Evolutionary conservation across 2,888 invertebrate species (phyloP).

Genomic region (Cheilosia pagana): DNA sequence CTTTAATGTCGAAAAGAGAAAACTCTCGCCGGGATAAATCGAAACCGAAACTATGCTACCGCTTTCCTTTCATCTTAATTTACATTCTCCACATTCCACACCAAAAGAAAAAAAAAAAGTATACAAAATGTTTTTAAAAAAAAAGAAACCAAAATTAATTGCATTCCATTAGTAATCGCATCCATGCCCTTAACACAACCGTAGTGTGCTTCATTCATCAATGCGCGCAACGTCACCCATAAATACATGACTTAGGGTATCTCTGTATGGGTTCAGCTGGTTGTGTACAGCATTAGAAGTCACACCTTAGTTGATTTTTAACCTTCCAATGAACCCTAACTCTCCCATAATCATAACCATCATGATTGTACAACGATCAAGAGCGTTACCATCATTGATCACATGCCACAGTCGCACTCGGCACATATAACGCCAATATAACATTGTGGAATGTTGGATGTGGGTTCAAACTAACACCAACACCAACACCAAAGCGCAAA

Average conservation of each 20-base stretch:
- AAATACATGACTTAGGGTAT: background rate
- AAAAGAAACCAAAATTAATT: conserved; percentile 58
- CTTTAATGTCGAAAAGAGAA: conserved; percentile 49
- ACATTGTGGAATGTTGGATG: conserved; percentile 71
- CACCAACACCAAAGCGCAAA: conserved; percentile 34
- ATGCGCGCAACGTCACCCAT: conserved; percentile 36
- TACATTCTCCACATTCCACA: conserved; percentile 62
- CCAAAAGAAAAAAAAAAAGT: conserved; percentile 7
- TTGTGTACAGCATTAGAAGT: conserved; percentile 61
- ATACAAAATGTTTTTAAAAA: conserved; percentile 6
- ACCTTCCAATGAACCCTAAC: conserved; percentile 74
- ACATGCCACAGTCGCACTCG: conserved; percentile 48
- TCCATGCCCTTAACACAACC: conserved; percentile 58
- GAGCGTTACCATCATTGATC: conserved; percentile 71
- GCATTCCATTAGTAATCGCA: conserved; percentile 66
- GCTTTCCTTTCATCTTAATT: conserved; percentile 66
- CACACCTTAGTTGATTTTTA: conserved; percentile 74
- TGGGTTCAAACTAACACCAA: conserved; percentile 62
- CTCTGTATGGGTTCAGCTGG: conserved; percentile 27
- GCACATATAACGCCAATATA: conserved; percentile 47
- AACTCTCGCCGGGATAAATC: conserved; percentile 27
- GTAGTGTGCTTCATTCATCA: conserved; percentile 67
- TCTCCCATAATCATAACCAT: conserved; percentile 43
- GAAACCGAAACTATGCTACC: conserved; percentile 35
- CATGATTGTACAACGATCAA: conserved; percentile 52